Evolutionary conservation across 2,888 invertebrate genomes (phyloP), one percentile per base, ranked within the genome.

Genomic region (Drosophila koepferae): DNA sequence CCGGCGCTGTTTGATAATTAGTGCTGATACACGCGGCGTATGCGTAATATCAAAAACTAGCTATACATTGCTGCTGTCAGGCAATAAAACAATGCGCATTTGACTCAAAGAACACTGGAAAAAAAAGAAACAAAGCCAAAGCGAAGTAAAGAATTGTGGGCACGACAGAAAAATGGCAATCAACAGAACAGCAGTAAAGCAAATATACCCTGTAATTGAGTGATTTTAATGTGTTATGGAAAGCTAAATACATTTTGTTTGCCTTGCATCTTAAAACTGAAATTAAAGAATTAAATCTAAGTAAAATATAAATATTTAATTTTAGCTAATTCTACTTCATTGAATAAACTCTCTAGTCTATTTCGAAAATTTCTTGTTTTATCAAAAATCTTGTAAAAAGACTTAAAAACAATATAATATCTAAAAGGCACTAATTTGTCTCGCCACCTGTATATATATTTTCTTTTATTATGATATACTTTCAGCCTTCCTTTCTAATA

Each of bases 11-110:
- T 56, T 59, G 58, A 43, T 79, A 86, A 83, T 81, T 86, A 77
- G 72, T 77, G 66, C 77, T 75, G 73, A 78, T 74, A 58, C 43
- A 79, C 69, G 23, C 18, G 63, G 74, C 83, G 82, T 80, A 88
- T 83, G 71, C 74, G 75, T 81, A 58, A 77, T 61, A 62, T 64
- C 55, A 44, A 55, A 49, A 71, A 80, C 54, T 65, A 59, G 48
- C 48, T 18, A 41, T 67, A 74, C 64, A 74, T 64, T 62, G 63
- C 60, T 53, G 48, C 51, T 43, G 63, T 23, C 58, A 38, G 36
- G 36, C 74, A 72, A 68, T 68, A 74, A 74, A 68, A 72, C 78
- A 80, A 77, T 70, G 65, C 51, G 18, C 56, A 49, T 55, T 49
- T 38, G 44, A 40, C 49, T 61, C 58, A 67, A 61, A 51, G 54